These are phyloP conservation scores for Perognathus longimembris DNA, from an alignment of 2,113 vertebrate species.

Conservation along the genomic window DNA sequence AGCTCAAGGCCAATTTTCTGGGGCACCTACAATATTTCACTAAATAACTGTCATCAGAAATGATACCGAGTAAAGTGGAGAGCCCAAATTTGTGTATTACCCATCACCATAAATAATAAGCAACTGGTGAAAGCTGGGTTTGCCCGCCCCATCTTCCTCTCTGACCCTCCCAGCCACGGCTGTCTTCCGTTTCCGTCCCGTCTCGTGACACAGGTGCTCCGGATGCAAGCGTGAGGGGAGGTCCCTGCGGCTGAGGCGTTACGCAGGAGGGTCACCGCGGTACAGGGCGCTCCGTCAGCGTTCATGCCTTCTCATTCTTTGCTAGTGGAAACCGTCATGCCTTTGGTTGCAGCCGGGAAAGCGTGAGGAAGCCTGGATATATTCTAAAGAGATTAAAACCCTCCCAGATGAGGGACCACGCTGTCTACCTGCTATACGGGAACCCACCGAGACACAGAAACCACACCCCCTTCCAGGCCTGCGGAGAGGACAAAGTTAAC, in stretches of 20 bases:
- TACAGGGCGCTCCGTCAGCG: background rate
- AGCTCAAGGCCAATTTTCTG: no score
- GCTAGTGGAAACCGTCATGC: background rate
- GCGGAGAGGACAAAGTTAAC: background rate
- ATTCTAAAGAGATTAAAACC: conserved; percentile 15
- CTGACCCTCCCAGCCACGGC: no score
- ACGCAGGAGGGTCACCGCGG: no score
- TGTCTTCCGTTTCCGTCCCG: background rate
- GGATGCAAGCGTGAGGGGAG: background rate
- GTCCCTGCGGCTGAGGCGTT: background rate
- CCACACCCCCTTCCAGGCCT: background rate
- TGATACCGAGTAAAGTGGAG: background rate
- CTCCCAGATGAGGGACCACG: background rate
- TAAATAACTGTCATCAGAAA: conserved; percentile 21
- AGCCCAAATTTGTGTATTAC: background rate
- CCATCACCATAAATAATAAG: background rate
- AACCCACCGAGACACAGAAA: background rate
- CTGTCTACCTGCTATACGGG: background rate
- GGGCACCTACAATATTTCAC: background rate
- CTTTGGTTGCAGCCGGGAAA: background rate
- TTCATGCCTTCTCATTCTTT: background rate
- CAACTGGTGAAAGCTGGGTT: background rate
- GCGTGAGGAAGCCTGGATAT: background rate
- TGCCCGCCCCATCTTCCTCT: background rate
- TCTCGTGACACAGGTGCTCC: background rate